These are phyloP conservation scores for Cerastis leucographa DNA, from an alignment of 2,888 invertebrate species.

Conservation along the genomic window DNA sequence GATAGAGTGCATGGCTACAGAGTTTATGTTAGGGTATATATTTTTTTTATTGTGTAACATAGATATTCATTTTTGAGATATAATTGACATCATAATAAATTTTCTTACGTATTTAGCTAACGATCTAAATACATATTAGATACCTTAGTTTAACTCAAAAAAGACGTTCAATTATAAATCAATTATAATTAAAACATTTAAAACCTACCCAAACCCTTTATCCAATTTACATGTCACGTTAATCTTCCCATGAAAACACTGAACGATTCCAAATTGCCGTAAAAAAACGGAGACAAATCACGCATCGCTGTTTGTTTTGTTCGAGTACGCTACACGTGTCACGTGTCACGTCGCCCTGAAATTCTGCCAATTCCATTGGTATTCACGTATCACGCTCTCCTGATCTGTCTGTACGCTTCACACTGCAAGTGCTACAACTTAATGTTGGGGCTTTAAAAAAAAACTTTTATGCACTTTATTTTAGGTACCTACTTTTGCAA, in stretches of 20 bases:
- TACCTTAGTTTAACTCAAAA: too few relatives aligned
- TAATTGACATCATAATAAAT: background rate
- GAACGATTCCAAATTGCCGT: background rate
- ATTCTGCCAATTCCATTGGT: conserved; percentile 1
- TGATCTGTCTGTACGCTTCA: background rate
- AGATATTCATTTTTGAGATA: background rate
- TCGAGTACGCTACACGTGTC: background rate
- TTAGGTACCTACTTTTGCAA: too few relatives aligned
- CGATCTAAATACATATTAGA: background rate
- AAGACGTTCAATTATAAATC: background rate
- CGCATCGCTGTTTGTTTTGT: background rate
- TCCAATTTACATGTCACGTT: background rate
- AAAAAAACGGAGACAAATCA: background rate
- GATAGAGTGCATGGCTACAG: background rate
- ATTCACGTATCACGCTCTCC: conserved; percentile 21
- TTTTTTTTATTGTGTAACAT: background rate
- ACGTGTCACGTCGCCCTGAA: background rate
- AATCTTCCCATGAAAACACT: background rate
- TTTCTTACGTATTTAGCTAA: background rate
- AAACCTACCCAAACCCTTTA: background rate
- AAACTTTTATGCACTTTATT: too few relatives aligned
- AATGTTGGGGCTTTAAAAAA: too few relatives aligned
- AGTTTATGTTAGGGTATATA: background rate
- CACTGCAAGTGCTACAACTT: background rate
- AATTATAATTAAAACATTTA: background rate